Evolutionary conservation across 53 echinoderm and acorn worm genomes (phyloP), one percentile per base, ranked within the genome.

Genomic region (Henricia sp.): DNA sequence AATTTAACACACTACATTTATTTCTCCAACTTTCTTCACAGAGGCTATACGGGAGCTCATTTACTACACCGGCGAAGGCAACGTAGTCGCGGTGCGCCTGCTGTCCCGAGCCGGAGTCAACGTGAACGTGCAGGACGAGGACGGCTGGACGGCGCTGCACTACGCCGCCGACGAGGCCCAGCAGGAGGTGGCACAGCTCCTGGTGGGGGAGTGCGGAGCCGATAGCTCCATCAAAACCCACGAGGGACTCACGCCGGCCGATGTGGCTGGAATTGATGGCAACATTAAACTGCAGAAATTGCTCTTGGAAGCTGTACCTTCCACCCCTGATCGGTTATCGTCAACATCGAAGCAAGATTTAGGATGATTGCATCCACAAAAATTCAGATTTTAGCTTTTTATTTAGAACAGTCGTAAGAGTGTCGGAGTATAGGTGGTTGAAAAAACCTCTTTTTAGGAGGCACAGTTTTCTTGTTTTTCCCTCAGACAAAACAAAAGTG

Each of bases 101-200:
- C 53, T 92, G 28, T 77, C 88, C 2, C 56, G 64, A 20, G 84
- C 84, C 21, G 92, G 92, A 21, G 89, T 88, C 43, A 92, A 92
- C 28, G 69, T 92, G 11, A 92, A 92, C 67, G 77, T 58, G 76
- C 36, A 72, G 4, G 88, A 88, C 23, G 88, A 84, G 5, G 89
- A 88, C 25, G 92, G 92, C 0, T 88, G 88, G 84, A 92, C 92
- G 12, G 84, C 89, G 0, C 62, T 92, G 13, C 92, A 92, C 41
- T 77, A 88, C 85, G 92, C 92, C 27, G 88, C 85, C 36, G 59
- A 55, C 5, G 82, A 72, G 35, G 78, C 68, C 19, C 88, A 88
- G 44, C 77, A 69, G 39, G 80, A 92, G 21, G 77, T 89, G 8
- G 80, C 70, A 16, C 56, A 76, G 30, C 27, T 88, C 9, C 67